Conservation (phyloP, 2,888 invertebrate genomes). For the Pardosa pseudoannulata region DNA sequence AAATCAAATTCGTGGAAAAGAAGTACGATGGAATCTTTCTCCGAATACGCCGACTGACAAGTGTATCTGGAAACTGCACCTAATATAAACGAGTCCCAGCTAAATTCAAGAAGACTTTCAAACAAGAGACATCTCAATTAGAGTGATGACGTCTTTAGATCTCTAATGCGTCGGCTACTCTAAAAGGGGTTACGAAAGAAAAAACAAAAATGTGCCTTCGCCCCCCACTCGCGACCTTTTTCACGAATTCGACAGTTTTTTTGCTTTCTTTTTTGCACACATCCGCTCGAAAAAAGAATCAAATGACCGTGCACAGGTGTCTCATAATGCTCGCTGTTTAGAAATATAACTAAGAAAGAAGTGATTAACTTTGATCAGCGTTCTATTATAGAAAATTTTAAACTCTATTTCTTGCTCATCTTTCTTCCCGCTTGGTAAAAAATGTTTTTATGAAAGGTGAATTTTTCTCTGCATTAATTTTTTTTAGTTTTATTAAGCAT, state of each 20-base stretch:
- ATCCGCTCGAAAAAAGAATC: not conserved
- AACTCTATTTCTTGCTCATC: no score
- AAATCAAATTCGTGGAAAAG: not conserved
- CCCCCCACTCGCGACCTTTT: not conserved
- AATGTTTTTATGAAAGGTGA: no score
- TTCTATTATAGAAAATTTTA: no score
- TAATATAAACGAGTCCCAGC: not conserved
- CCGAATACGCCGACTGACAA: not conserved
- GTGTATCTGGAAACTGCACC: not conserved
- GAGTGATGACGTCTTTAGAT: slow-evolving; percentile 6
- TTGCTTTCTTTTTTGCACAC: not conserved
- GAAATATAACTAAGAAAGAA: no score
- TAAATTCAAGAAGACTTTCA: not conserved
- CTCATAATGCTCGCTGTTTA: not conserved
- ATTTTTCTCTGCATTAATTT: no score
- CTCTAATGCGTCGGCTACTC: not conserved
- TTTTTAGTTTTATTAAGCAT: no score
- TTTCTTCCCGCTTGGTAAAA: no score
- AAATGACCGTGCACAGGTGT: not conserved
- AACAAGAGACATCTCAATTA: not conserved
- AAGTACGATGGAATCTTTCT: not conserved
- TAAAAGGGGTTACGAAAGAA: not conserved
- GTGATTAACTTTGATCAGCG: no score
- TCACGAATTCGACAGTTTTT: not conserved
- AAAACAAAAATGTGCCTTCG: not conserved